Evolutionary conservation across 2,888 invertebrate species (phyloP).

Genomic region (Drosophila neonasuta): DNA sequence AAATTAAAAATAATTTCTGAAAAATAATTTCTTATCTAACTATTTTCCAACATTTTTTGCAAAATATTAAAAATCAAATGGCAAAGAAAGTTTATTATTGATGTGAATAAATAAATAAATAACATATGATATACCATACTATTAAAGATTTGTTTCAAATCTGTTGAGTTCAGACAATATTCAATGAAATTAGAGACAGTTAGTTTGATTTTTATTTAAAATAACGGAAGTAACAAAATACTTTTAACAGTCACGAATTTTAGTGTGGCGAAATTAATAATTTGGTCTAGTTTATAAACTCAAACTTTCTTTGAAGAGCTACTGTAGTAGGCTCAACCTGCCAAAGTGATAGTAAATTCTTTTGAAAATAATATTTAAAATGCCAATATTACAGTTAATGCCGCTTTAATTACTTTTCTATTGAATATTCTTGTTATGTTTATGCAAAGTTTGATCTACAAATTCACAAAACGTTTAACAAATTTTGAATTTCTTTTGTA

Average conservation of each 20-base stretch:
- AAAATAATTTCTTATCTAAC: too few relatives aligned
- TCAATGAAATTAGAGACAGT: too few relatives aligned
- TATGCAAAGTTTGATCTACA: constrained; percentile 2
- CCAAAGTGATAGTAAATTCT: background rate
- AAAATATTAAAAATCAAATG: too few relatives aligned
- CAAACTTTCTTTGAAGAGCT: background rate
- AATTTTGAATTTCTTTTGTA: background rate
- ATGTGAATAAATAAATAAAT: too few relatives aligned
- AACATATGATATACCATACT: too few relatives aligned
- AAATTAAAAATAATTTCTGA: too few relatives aligned
- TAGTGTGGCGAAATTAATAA: too few relatives aligned
- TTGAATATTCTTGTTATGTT: background rate
- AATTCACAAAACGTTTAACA: background rate
- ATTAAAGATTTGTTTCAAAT: too few relatives aligned
- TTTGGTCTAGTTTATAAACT: too few relatives aligned
- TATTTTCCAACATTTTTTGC: too few relatives aligned
- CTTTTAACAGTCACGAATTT: background rate
- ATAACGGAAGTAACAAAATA: background rate
- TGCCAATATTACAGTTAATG: constrained; percentile 16
- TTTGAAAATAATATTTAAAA: background rate
- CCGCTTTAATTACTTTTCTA: background rate
- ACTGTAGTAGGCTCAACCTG: background rate
- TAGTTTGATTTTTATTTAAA: background rate
- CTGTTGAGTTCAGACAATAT: too few relatives aligned
- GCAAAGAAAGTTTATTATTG: too few relatives aligned